Conservation (phyloP, 2,113 vertebrate species). For the Tenebrosternarchus preto region DNA sequence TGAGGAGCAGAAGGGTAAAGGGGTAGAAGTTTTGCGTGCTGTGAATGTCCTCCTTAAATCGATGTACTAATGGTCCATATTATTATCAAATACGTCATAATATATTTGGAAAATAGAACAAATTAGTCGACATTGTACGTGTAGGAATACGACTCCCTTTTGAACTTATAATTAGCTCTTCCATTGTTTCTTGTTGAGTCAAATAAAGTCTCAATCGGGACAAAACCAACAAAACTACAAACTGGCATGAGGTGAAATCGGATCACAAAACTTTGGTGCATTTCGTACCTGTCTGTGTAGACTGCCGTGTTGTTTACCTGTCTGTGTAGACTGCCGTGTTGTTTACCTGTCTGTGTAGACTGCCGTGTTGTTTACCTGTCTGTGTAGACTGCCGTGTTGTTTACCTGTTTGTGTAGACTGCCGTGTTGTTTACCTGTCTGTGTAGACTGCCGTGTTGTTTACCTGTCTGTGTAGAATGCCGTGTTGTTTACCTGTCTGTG, state of each 20-base stretch:
- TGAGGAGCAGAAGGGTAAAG: background rate
- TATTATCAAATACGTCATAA: background rate
- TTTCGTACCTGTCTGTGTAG: no score
- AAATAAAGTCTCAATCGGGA: no score
- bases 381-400: background rate
- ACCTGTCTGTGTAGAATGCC: no score
- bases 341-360: background rate
- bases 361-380: background rate
- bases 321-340: no score
- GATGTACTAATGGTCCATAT: background rate
- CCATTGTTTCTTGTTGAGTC: no score
- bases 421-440: background rate
- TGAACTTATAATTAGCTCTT: no score
- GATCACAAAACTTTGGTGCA: background rate
- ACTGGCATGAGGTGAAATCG: no score
- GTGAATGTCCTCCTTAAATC: background rate
- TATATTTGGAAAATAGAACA: background rate
- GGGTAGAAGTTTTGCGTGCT: background rate
- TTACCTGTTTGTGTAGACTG: no score
- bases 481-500: background rate
- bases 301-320: no score
- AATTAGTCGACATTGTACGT: background rate
- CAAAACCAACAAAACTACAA: no score
- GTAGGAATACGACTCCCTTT: background rate
- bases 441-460: no score